Percentiles rank a stretch among this genome's conserved stretches.
These are phyloP conservation scores for Mus minutoides DNA, from an alignment of 2,797 vertebrate genomes.

Conservation along the genomic window DNA sequence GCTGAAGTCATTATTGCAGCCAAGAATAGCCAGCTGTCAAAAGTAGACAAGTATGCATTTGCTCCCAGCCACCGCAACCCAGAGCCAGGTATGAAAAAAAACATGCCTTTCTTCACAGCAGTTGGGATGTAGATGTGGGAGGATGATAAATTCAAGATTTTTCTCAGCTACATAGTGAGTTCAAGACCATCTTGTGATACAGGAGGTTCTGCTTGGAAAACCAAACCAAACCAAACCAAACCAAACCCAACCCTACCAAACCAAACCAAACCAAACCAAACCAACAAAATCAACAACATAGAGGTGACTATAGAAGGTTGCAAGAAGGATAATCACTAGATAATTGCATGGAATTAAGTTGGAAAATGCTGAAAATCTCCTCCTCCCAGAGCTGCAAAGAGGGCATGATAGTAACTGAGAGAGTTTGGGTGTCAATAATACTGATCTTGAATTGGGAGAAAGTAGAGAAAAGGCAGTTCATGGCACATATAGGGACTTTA, in stretches of 20 bases:
- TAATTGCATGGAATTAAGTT: slow-evolving; percentile 42
- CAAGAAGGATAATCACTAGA: background rate
- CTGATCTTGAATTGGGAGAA: background rate
- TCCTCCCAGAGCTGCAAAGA: background rate
- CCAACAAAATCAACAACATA: background rate
- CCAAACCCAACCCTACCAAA: background rate
- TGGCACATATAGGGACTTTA: background rate
- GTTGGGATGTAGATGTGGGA: background rate
- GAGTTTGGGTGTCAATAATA: background rate
- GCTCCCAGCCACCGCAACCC: background rate
- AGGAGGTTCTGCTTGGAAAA: background rate
- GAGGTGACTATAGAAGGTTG: background rate
- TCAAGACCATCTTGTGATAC: background rate
- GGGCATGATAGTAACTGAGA: background rate
- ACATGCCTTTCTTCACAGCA: background rate
- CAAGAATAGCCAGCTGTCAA: slow-evolving; percentile 10
- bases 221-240: background rate
- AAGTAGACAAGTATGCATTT: background rate
- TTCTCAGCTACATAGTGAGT: background rate
- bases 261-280: background rate
- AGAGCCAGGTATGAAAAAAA: background rate
- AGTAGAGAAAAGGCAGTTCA: background rate
- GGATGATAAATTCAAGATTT: background rate
- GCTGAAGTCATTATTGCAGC: slow-evolving; percentile 29
- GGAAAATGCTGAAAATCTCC: background rate